These are phyloP conservation scores for Nasonia giraulti DNA, from an alignment of 1,140 invertebrate genomes.

Conservation along the genomic window DNA sequence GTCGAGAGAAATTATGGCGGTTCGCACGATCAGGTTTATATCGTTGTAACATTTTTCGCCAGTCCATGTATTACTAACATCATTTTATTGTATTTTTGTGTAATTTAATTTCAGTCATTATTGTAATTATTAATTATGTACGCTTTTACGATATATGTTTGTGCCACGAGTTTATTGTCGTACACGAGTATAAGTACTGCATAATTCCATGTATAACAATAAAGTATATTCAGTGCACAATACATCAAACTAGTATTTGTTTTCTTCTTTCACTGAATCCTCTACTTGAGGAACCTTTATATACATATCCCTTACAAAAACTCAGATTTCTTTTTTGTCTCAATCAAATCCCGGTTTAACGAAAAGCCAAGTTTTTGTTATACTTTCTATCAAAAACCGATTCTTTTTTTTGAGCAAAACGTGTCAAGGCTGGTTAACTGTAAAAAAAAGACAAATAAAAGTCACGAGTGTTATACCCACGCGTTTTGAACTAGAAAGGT, in stretches of 20 bases:
- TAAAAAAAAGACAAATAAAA: background rate
- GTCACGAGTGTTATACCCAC: too few relatives aligned
- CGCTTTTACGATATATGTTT: conserved; percentile 63
- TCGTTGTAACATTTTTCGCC: conserved; percentile 52
- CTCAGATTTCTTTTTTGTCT: too few relatives aligned
- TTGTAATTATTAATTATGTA: conserved; percentile 67
- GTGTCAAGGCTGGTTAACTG: background rate
- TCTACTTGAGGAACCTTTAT: too few relatives aligned
- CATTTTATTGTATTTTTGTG: conserved; percentile 52
- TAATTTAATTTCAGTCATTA: conserved; percentile 65
- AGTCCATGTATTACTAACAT: conserved; percentile 59
- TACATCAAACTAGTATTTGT: background rate
- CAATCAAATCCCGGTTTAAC: too few relatives aligned
- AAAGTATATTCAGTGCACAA: conserved; percentile 53
- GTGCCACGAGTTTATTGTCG: conserved; percentile 55
- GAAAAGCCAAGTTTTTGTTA: too few relatives aligned
- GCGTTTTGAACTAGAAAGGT: conserved; percentile 16
- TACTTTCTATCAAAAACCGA: background rate
- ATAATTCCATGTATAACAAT: conserved; percentile 55
- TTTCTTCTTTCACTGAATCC: too few relatives aligned
- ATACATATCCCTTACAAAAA: too few relatives aligned
- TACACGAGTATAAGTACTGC: conserved; percentile 57
- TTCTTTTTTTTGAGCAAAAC: background rate
- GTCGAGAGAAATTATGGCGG: conserved; percentile 27
- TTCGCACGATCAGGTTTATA: conserved; percentile 31